Evolutionary conservation across 2,797 vertebrate genomes (phyloP).

Genomic region (Malacoraja senta): DNA sequence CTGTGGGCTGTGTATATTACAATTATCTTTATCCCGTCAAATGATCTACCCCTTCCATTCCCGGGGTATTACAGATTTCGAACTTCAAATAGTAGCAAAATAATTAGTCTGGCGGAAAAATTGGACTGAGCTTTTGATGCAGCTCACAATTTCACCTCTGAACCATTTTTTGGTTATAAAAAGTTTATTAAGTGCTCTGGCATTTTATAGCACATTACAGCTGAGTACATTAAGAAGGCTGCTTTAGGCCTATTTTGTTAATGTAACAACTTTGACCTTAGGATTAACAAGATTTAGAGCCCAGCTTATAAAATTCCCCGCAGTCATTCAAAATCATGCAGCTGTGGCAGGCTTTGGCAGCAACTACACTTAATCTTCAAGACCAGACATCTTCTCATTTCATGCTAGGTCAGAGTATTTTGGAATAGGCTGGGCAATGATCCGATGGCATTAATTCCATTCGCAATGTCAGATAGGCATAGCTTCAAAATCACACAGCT

Average conservation of each 20-base stretch:
- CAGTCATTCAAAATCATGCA: conserved; percentile 38
- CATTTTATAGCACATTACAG: conserved; percentile 29
- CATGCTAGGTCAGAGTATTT: conserved; percentile 38
- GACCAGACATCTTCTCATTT: conserved; percentile 38
- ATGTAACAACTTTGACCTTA: conserved; percentile 39
- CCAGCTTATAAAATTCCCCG: conserved; percentile 37
- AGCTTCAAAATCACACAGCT: conserved; percentile 34
- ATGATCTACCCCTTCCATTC: not conserved
- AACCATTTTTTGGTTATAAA: conserved; percentile 33
- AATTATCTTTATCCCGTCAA: conserved; percentile 23
- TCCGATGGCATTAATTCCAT: conserved; percentile 34
- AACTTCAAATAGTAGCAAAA: conserved; percentile 17
- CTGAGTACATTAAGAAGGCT: conserved; percentile 31
- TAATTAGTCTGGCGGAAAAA: not conserved
- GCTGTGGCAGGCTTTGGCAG: conserved; percentile 34
- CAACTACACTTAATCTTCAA: conserved; percentile 36
- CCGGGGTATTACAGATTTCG: not conserved
- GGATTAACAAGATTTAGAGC: conserved; percentile 38
- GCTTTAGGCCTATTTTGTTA: conserved; percentile 37
- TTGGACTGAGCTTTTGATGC: conserved; percentile 21
- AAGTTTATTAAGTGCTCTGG: conserved; percentile 33
- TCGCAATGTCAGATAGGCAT: conserved; percentile 33
- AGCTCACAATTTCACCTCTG: conserved; percentile 30
- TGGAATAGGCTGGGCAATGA: conserved; percentile 26
- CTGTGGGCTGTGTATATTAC: not conserved